Evolutionary conservation across 2,113 vertebrate species (phyloP), one percentile per base, ranked within the genome.

Genomic region (Origma solitaria): DNA sequence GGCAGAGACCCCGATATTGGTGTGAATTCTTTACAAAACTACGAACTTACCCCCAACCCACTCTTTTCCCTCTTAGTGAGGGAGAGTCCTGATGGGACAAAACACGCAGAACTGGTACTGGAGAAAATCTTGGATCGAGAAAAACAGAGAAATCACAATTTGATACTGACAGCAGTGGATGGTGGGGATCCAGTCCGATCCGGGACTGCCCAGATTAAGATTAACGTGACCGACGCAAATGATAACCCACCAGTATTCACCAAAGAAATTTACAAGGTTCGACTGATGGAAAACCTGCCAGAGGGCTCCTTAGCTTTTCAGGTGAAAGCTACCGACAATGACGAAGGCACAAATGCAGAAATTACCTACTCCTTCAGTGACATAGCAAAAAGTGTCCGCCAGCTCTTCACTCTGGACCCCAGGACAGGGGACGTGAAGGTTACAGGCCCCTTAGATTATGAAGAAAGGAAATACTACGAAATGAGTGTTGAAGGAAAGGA

Each of bases 191-290:
- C 98, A 13, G 82, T 96, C 25, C 95, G 87, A 92, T 98, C 98
- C 18, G 98, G 98, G 15, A 98, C 98, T 0, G 49, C 79, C 20
- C 80, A 97, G 24, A 98, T 98, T 79, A 90, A 91, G 13, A 96
- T 98, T 42, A 94, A 83, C 2, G 98, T 99, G 16, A 97, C 96
- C 1, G 98, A 98, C 7, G 98, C 97, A 85, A 98, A 98, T 70
- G 98, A 98, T 97, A 99, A 98, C 28, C 38, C 96, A 1, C 98
- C 98, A 7, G 84, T 97, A 23, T 98, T 98, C 82, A 97, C 91
- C 33, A 94, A 98, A 80, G 71, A 95, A 7, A 37, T 97, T 6
- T 98, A 98, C 90, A 96, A 89, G 49, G 93, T 97, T 22, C 96
- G 11, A 50, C 60, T 98, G 8, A 15, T 31, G n/a, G 98, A 98